Conservation (phyloP, 2,888 invertebrate genomes). For the Luffia ferchaultella region DNA sequence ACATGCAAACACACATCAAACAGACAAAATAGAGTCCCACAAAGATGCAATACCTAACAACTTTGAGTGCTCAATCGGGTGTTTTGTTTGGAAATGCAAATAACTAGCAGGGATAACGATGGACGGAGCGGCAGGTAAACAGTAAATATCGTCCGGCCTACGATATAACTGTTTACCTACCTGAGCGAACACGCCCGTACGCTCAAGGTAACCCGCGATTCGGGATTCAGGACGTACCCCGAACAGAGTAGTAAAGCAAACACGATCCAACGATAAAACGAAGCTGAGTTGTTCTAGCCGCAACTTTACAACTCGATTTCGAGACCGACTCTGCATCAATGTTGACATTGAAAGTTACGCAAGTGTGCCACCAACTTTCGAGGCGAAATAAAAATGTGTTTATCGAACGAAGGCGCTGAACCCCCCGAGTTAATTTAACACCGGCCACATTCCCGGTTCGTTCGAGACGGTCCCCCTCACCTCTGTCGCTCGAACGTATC, state of each 20-base stretch:
- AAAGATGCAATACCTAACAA: not conserved
- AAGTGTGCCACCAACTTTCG: slow-evolving; percentile 23
- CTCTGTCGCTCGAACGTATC: slow-evolving; percentile 79
- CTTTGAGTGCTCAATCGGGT: not conserved
- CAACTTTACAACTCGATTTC: not conserved
- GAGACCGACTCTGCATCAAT: slow-evolving; percentile 17
- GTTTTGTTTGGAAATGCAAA: not conserved
- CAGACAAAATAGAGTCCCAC: not conserved
- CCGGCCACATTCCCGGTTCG: slow-evolving; percentile 18
- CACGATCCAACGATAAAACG: not conserved
- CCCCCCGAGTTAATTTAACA: not conserved
- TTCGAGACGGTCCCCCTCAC: slow-evolving; percentile 68
- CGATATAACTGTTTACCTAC: not conserved
- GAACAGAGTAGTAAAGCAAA: not conserved
- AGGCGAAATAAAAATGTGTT: not conserved
- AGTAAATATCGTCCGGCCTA: not conserved
- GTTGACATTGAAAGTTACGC: slow-evolving; percentile 64
- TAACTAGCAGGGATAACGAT: not conserved
- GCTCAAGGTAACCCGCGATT: not conserved
- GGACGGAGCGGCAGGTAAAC: not conserved
- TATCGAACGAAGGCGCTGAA: not conserved
- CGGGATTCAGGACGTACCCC: not conserved
- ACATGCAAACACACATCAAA: not conserved
- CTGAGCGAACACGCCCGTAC: not conserved
- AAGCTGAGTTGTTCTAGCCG: not conserved